phyloP scores from a whole-genome alignment of 2,113 vertebrate genomes.

The Jaculus jaculus region DNA sequence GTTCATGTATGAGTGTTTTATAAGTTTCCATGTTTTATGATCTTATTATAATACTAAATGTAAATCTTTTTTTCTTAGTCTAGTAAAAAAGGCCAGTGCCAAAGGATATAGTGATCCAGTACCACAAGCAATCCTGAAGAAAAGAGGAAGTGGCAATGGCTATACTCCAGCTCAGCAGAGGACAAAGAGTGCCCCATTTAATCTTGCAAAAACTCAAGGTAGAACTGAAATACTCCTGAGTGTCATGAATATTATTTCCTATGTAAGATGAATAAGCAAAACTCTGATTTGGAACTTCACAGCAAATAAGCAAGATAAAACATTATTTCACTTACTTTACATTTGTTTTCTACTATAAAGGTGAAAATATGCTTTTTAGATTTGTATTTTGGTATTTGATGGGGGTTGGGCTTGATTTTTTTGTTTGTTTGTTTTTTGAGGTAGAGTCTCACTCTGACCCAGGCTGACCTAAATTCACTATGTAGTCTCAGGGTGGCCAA shows the following conservation, averaged over 20 bases:
- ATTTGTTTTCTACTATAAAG: not conserved
- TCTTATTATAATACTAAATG: conserved; percentile 59
- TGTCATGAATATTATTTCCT: not conserved
- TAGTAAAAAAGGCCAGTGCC: conserved; percentile 84
- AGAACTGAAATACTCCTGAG: conserved; percentile 62
- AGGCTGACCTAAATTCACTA: no score
- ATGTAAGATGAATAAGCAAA: conserved; percentile 28
- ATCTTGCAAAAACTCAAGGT: conserved; percentile 88
- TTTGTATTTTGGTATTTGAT: not conserved
- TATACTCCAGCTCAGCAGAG: conserved; percentile 84
- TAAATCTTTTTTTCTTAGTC: conserved; percentile 82
- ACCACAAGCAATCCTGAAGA: conserved; percentile 83
- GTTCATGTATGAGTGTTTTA: not conserved
- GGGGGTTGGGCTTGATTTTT: not conserved
- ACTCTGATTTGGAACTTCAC: conserved; percentile 18
- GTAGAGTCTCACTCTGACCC: no score
- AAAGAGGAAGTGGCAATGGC: conserved; percentile 79
- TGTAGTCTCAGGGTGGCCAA: no score
- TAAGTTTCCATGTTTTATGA: conserved; percentile 41
- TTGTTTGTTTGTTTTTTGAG: no score
- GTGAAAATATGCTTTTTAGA: conserved; percentile 33
- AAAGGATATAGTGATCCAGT: conserved; percentile 86
- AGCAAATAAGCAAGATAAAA: conserved; percentile 27
- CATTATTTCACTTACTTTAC: not conserved
- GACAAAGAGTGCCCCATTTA: conserved; percentile 83